Percentiles rank a stretch among this genome's conserved stretches.
Evolutionary conservation across 2,797 vertebrate species (phyloP).

Genomic region (Rhynchotus rufescens): DNA sequence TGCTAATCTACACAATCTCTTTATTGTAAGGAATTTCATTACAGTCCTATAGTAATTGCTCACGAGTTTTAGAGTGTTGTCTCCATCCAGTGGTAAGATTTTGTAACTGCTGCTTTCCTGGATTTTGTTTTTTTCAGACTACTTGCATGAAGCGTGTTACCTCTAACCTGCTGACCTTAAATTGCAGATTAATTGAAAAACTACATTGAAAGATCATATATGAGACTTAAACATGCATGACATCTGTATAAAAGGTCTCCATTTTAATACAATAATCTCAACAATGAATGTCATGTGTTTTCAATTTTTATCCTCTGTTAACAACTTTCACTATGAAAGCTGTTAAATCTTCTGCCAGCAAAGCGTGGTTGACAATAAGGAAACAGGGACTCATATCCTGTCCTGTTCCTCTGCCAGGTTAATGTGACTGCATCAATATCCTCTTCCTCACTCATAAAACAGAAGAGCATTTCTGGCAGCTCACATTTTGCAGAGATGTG

Average conservation of each 20-base stretch:
- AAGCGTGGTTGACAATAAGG: background rate
- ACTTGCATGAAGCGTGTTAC: background rate
- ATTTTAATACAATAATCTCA: background rate
- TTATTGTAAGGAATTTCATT: constrained; percentile 34
- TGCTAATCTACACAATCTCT: constrained; percentile 17
- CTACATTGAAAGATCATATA: background rate
- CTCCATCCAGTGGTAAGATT: constrained; percentile 74
- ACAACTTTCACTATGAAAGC: background rate
- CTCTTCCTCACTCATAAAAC: background rate
- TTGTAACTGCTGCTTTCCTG: constrained; percentile 22
- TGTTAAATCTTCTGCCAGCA: background rate
- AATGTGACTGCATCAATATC: background rate
- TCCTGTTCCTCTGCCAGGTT: background rate
- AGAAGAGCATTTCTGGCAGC: background rate
- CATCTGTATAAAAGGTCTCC: background rate
- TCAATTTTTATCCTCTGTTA: background rate
- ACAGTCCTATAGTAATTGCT: background rate
- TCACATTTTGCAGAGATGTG: background rate
- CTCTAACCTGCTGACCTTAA: background rate
- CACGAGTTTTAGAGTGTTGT: constrained; percentile 49
- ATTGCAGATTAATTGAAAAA: background rate
- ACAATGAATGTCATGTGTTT: background rate
- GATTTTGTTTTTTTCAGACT: background rate
- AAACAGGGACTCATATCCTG: background rate
- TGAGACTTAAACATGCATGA: background rate